phyloP scores from a whole-genome alignment of 2,888 invertebrate species.

The Microctonus brassicae region DNA sequence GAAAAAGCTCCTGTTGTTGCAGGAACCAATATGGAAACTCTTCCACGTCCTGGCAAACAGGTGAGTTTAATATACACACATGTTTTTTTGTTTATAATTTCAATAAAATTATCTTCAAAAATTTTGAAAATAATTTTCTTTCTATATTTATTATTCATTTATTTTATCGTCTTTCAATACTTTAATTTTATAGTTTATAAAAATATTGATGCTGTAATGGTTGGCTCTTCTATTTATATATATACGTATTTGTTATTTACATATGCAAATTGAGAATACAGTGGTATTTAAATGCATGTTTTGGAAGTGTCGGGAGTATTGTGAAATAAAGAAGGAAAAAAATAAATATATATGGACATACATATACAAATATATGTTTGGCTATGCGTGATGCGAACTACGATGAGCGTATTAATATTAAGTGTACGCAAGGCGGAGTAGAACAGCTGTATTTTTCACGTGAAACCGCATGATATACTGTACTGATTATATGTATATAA shows the following conservation, averaged over 20 bases:
- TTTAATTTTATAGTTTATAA: not conserved
- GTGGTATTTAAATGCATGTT: conserved; percentile 4
- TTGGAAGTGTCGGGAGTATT: conserved; percentile 2
- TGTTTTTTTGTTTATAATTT: not conserved
- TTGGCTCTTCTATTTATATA: not conserved
- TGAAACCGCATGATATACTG: conserved; percentile 4
- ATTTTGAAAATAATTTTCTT: too few species aligned
- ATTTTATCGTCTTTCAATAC: not conserved
- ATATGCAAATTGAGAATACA: not conserved
- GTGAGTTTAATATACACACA: conserved; percentile 55
- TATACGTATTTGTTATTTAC: not conserved
- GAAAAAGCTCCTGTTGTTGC: conserved; percentile 74
- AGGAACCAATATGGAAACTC: conserved; percentile 75
- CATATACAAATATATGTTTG: not conserved
- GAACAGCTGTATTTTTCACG: conserved; percentile 42
- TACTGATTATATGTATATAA: not conserved
- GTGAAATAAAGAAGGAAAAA: not conserved
- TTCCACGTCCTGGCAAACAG: conserved; percentile 74
- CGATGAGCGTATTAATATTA: conserved; percentile 25
- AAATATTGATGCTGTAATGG: not conserved
- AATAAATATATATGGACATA: not conserved
- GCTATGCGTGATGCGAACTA: not conserved
- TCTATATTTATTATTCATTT: not conserved
- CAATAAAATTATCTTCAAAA: too few species aligned
- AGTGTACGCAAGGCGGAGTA: conserved; percentile 24